Conservation (phyloP, 2,113 vertebrate species). For the Circaetus cinerascens region DNA sequence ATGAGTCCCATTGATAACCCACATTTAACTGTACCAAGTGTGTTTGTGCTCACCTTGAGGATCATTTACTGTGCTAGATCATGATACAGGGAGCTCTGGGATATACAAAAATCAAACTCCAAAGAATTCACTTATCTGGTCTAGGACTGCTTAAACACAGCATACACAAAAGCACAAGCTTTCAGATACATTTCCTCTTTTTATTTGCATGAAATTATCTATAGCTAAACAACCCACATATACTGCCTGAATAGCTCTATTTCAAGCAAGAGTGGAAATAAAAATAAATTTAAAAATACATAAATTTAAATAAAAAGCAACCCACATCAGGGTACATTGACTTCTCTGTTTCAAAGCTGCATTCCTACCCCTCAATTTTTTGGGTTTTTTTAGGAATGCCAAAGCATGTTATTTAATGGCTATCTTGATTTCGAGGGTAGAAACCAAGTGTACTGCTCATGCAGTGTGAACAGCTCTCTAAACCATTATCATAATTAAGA, state of each 20-base stretch:
- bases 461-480: not conserved
- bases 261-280: constrained; percentile 4
- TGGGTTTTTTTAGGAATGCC: not conserved
- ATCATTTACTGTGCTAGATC: not conserved
- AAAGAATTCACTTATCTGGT: not conserved
- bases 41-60: not conserved
- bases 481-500: not conserved
- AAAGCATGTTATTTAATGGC: not conserved
- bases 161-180: not conserved
- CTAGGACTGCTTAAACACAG: not conserved
- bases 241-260: not conserved
- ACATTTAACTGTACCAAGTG: not conserved
- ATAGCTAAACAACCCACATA: not conserved
- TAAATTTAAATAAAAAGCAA: not conserved
- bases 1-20: not conserved
- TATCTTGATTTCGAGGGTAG: not conserved
- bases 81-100: not conserved
- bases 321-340: not conserved
- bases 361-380: not conserved
- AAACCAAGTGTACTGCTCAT: not conserved
- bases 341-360: not conserved
- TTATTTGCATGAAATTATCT: not conserved
- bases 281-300: not conserved
- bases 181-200: not conserved
- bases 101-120: not conserved